Conservation (phyloP, 2,888 invertebrate species). For the Notodonta ziczac region DNA sequence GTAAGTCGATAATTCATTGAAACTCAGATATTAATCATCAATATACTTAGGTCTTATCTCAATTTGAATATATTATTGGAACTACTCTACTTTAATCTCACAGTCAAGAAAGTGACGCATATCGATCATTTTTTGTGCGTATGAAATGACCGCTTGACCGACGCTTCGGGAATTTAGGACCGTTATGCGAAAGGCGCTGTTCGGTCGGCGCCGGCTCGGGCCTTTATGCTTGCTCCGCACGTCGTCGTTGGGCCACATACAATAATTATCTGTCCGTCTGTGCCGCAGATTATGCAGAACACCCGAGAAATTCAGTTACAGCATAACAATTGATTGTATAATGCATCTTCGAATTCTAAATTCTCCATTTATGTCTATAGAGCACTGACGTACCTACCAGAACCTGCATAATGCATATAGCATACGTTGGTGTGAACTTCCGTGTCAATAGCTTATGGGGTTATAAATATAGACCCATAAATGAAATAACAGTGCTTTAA, state of each 20-base stretch:
- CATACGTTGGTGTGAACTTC: background rate
- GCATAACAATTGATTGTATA: background rate
- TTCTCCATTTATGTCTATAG: background rate
- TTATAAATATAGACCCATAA: too few relatives aligned
- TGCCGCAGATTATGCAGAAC: slow-evolving; percentile 2
- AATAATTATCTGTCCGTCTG: background rate
- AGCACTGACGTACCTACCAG: background rate
- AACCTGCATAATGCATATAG: background rate
- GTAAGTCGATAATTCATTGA: too few relatives aligned
- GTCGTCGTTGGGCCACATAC: slow-evolving; percentile 37
- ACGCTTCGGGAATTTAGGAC: slow-evolving; percentile 48
- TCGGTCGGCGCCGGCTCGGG: slow-evolving; percentile 11
- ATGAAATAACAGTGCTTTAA: too few relatives aligned
- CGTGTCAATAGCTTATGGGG: background rate
- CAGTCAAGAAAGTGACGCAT: slow-evolving; percentile 26
- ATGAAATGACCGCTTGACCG: slow-evolving; percentile 29
- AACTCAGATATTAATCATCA: too few relatives aligned
- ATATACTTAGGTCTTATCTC: too few relatives aligned
- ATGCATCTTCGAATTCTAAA: background rate
- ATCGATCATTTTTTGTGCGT: slow-evolving; percentile 53
- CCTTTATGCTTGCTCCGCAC: slow-evolving; percentile 40
- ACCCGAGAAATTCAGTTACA: background rate
- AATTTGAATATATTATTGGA: too few relatives aligned
- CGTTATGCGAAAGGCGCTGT: slow-evolving; percentile 64
- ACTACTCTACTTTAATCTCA: background rate